Base-by-base conservation (phyloP, 2,888 invertebrate species). In the Tipula confusa region DNA sequence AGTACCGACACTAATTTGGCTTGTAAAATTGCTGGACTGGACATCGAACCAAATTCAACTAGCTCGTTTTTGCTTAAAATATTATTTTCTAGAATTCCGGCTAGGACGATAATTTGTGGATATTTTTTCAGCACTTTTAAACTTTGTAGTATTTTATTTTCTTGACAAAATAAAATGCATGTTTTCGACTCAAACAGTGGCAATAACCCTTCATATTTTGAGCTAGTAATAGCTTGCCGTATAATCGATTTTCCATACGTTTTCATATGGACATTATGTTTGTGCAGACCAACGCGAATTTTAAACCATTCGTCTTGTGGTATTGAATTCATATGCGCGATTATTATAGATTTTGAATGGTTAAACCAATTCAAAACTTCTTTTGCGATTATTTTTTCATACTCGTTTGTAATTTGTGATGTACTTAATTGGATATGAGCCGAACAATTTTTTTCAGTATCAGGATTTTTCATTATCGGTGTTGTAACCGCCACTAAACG, bases 241-340 rank as follows among this genome's bases (percentile, higher is more conserved):
- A 95, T 89, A n/a, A 95, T 93, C 85, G 91, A 91, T 84, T 90
- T 91, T 0, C 94, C 93, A 87, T 94, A 95, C 13, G 89, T 88
- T 87, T 94, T 93, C 82, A 94, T 88, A 86, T 92, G 91, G 93
- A 96, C 95, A 84, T 94, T 92, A 85, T 92, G 91, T 86, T 92
- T 93, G 85, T 91, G 91, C 64, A 95, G 89, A 15, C 91, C 87
- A 5, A 93, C 92, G 85, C 90, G 91, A 28, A 94, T 90, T 29
- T 93, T 92, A 84, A 93, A 94, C 86, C 92, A 89, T 0, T 94
- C 93, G 84, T 93, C 93, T 86, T 91, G 90, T n/a, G 88, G 90
- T 64, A 95, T 93, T 0, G 95, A 92, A 89, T 95, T 96, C 83
- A 91, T 86, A 87, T 96, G 96, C 84, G 93, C 91, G 86, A 96